Base-by-base conservation (phyloP, 2,888 invertebrate genomes). In the Bembecia ichneumoniformis region DNA sequence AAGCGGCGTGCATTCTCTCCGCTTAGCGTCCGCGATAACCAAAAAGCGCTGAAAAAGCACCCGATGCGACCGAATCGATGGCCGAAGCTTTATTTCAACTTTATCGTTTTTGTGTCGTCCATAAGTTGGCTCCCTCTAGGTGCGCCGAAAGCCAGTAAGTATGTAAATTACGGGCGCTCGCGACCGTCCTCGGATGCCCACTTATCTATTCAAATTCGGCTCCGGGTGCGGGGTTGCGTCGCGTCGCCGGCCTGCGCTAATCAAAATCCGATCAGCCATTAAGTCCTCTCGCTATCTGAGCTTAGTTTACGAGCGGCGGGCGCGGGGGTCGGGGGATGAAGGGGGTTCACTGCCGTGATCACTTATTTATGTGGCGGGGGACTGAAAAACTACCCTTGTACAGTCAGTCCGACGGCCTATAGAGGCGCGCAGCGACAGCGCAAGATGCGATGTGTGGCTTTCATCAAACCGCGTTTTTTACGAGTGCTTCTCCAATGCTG, bases 251-350 rank as follows among this genome's bases (percentile, higher is more conserved):
- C 28, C 28, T 28, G 28, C 81, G 87, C 83, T 87, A 84, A 86
- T 87, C 86, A 86, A 86, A 87, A 86, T 83, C 86, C 86, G 86
- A 87, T 87, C 86, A 86, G 86, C 86, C 84, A 87, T 87, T 87
- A 87, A 82, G 84, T 83, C 81, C 82, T 83, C 79, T 77, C 78
- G 83, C 83, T 86, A 86, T 87, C 84, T 83, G 75, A 71, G 81
- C 83, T 82, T 80, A 82, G 84, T 84, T 86, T 84, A 87, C 86
- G 86, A 84, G 81, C 49, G 43, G 17, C 51, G 46, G 49, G 50
- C 20, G 34, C 77, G 76, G 67, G 50, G 17, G 34, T 76, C 76
- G 67, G 70, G 68, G 59, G 61, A 57, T 57, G 57, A 53, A 58
- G 58, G 62, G 59, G 59, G 54, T 48, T 49, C 66, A 60, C 60